These are phyloP conservation scores for Tachypleus tridentatus DNA, from an alignment of 1,140 invertebrate species.

Conservation along the genomic window DNA sequence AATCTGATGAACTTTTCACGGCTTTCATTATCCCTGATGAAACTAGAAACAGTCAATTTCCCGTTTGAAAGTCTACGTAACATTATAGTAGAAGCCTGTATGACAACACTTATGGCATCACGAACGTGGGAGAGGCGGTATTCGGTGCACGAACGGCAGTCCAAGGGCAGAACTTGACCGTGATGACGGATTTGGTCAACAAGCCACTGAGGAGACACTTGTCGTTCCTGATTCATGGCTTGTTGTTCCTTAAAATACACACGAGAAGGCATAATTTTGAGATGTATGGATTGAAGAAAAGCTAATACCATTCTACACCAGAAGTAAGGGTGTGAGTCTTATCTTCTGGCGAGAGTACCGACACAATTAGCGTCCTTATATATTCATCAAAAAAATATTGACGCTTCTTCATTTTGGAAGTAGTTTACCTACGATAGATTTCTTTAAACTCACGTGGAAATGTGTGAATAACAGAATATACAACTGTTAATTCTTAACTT, in stretches of 20 bases:
- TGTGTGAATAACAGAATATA: too few relatives aligned
- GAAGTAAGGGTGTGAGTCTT: too few relatives aligned
- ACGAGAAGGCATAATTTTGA: slow-evolving; percentile 43
- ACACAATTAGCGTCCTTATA: too few relatives aligned
- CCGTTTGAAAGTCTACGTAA: slow-evolving; percentile 67
- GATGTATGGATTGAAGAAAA: too few relatives aligned
- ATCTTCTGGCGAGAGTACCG: too few relatives aligned
- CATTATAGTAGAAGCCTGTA: slow-evolving; percentile 65
- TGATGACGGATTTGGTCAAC: slow-evolving; percentile 8
- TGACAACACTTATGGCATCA: slow-evolving; percentile 71
- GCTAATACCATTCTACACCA: too few relatives aligned
- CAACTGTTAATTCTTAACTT: too few relatives aligned
- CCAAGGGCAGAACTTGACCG: slow-evolving; percentile 47
- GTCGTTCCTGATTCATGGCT: neutral
- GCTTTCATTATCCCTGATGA: slow-evolving; percentile 69
- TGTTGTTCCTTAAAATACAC: neutral
- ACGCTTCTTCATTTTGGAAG: too few relatives aligned
- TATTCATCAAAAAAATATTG: too few relatives aligned
- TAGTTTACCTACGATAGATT: too few relatives aligned
- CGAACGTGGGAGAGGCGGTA: slow-evolving; percentile 66
- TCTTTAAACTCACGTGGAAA: too few relatives aligned
- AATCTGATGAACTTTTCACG: slow-evolving; percentile 58
- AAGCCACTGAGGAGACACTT: neutral
- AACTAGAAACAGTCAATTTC: slow-evolving; percentile 68
- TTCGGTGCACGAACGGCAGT: slow-evolving; percentile 68